phyloP scores from a whole-genome alignment of 2,888 invertebrate genomes.

The Eupithecia vulgata region DNA sequence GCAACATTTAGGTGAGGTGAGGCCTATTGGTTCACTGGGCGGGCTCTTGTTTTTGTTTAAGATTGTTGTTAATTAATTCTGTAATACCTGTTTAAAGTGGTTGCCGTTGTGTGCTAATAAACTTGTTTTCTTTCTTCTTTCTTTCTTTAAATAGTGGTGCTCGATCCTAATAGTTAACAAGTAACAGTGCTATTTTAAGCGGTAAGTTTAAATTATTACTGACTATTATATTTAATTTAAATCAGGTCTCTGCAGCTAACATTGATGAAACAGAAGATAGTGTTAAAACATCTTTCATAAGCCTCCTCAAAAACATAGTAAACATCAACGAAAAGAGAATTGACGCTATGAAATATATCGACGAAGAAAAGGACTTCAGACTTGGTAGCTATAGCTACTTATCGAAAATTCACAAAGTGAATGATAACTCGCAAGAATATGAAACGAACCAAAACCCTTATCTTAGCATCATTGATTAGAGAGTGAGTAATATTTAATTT shows the following conservation, averaged over 20 bases:
- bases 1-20: no score
- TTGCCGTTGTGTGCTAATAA: no score
- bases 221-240: neutral
- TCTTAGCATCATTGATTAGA: conserved; percentile 14
- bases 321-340: conserved; percentile 55
- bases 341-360: conserved; percentile 48
- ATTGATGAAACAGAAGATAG: neutral
- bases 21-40: no score
- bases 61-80: no score
- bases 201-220: neutral
- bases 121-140: no score
- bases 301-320: conserved; percentile 52
- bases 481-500: no score
- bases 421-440: conserved; percentile 36
- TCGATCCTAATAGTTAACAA: no score
- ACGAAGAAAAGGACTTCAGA: conserved; percentile 49
- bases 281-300: conserved; percentile 28
- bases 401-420: conserved; percentile 34
- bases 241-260: conserved; percentile 31
- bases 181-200: neutral
- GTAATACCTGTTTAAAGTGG: no score
- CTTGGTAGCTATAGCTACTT: conserved; percentile 41
- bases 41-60: no score
- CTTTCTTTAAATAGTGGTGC: no score
- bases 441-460: neutral